Evolutionary conservation across 2,888 invertebrate genomes (phyloP).

Genomic region (Megaustenia siamemsis): DNA sequence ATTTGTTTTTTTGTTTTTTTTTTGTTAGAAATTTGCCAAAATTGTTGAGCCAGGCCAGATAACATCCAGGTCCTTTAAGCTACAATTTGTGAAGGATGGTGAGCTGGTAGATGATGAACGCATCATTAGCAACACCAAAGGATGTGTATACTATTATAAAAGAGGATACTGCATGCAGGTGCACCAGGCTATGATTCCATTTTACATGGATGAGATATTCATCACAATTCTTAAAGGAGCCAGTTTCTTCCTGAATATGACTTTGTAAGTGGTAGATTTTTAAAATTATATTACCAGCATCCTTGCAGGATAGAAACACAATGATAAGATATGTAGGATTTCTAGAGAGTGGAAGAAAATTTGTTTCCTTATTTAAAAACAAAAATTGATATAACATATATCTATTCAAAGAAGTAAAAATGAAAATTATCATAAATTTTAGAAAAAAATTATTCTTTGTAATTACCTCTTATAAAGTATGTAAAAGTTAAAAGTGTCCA

Average conservation of each 20-base stretch:
- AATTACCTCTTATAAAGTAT: no score
- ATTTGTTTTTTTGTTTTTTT: no score
- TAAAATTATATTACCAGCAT: background rate
- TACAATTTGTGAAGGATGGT: constrained; percentile 19
- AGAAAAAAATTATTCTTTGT: no score
- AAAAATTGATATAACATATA: no score
- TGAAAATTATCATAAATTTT: no score
- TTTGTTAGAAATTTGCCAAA: constrained; percentile 62
- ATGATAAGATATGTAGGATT: constrained; percentile 26
- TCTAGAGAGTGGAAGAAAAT: background rate
- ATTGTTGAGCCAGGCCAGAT: constrained; percentile 62
- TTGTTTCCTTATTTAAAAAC: no score
- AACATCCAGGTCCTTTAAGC: constrained; percentile 46
- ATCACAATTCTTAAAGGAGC: constrained; percentile 51
- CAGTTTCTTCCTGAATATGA: constrained; percentile 28
- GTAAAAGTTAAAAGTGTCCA: no score
- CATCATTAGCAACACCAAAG: constrained; percentile 46
- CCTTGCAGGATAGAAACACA: background rate
- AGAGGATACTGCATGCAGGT: constrained; percentile 49
- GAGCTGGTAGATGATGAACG: constrained; percentile 34
- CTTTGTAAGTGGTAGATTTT: constrained; percentile 38
- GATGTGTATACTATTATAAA: constrained; percentile 50
- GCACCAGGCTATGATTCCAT: constrained; percentile 53
- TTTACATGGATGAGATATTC: constrained; percentile 54
- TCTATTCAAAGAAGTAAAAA: no score